A percentile compares a stretch with the other conserved stretches of the same genome.
Evolutionary conservation across 1,140 invertebrate species (phyloP).

Genomic region (Drosophila serrata): DNA sequence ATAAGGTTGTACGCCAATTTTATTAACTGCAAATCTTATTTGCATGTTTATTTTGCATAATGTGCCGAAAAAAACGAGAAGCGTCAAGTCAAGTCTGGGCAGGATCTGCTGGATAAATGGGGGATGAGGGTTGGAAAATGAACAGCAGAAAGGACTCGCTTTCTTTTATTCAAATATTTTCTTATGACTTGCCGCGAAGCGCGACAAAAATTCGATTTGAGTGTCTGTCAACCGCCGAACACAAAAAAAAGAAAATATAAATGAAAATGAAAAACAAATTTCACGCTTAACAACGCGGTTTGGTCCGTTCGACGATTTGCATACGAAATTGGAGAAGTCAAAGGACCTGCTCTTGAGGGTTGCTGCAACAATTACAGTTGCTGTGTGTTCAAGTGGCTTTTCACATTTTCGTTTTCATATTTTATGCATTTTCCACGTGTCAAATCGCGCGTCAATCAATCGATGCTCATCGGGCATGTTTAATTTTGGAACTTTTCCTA

Average conservation of each 20-base stretch:
- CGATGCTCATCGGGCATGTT: slow-evolving; percentile 68
- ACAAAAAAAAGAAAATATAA: slow-evolving; percentile 11
- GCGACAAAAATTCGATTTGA: slow-evolving; percentile 79
- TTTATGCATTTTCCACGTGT: slow-evolving; percentile 82
- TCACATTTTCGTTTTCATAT: slow-evolving; percentile 54
- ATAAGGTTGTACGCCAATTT: slow-evolving; percentile 78
- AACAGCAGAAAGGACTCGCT: slow-evolving; percentile 11
- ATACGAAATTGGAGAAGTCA: slow-evolving; percentile 74
- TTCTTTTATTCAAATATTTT: slow-evolving; percentile 81
- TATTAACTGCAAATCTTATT: slow-evolving; percentile 84
- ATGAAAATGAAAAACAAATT: slow-evolving; percentile 76
- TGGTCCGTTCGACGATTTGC: slow-evolving; percentile 67
- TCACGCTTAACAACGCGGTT: slow-evolving; percentile 83
- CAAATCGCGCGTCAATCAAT: slow-evolving; percentile 84
- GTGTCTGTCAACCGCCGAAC: slow-evolving; percentile 61
- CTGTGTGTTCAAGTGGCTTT: slow-evolving; percentile 32
- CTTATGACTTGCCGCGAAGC: slow-evolving; percentile 66
- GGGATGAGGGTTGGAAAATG: slow-evolving; percentile 28
- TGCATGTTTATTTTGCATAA: slow-evolving; percentile 85
- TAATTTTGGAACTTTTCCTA: slow-evolving; percentile 81
- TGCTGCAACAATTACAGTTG: slow-evolving; percentile 78
- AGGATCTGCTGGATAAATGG: slow-evolving; percentile 5
- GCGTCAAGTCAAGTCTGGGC: slow-evolving; percentile 48
- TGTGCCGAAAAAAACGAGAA: slow-evolving; percentile 69
- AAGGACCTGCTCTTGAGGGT: slow-evolving; percentile 55